Base-by-base conservation (phyloP, 2,113 vertebrate genomes). In the Tretioscincus oriximinensis region DNA sequence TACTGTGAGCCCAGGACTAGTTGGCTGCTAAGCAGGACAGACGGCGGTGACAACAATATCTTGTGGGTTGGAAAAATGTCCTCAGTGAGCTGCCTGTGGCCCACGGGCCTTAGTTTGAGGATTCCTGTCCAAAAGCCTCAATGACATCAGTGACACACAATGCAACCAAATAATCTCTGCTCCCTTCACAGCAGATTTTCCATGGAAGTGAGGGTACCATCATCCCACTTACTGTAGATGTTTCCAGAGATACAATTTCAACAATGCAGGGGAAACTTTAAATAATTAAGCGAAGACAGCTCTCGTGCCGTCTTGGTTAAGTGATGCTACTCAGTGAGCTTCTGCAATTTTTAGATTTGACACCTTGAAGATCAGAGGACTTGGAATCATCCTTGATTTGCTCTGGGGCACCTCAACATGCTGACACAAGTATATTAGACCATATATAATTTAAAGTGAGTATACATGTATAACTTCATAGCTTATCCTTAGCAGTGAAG, bases 361-460 rank as follows among this genome's bases (percentile, higher is more conserved):
- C 0, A 0, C 70, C 76, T 82, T 86, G 67, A 65, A 67, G 81
- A 85, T 80, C 45, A 83, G 84, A 86, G 80, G 75, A 60, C 28
- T 29, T 7, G 0, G 45, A 76, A 18, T 11, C 86, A 67, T 20
- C 41, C 79, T 78, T 76, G 77, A 49, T 77, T 81, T 90, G 85
- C 83, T 69, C 2, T 49, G 60, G 69, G 84, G 49, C 73, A 86
- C 28, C 82, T 31, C 83, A 89, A 78, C 35, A 0, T 76, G 81
- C 63, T 86, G 68, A 75, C 47, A 16, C 45, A 49, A 69, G 63
- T 75, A 51, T 66, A 76, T 80, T 0, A 26, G 60, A 80, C 70
- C 67, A 80, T 88, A 61, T 78, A 84, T 88, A 89, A 86, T 87
- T 85, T 31, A 63, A 86, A 88, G 90, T 86, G 78, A 90, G 89